Conservation (phyloP, 2,113 vertebrate species). For the Serilophus lunatus region DNA sequence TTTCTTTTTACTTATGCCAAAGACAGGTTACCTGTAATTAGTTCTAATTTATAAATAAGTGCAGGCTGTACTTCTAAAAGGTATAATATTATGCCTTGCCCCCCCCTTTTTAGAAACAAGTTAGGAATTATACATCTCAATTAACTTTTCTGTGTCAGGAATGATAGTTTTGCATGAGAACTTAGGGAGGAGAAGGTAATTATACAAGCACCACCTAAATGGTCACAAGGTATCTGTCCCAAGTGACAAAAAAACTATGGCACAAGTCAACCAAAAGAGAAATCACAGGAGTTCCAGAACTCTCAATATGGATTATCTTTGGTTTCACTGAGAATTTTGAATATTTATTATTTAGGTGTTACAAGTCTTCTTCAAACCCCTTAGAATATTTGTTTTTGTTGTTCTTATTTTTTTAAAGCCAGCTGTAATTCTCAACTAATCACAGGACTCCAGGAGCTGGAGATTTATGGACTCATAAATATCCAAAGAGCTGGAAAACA, state of each 20-base stretch:
- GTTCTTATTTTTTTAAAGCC: neutral
- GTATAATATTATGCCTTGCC: constrained; percentile 51
- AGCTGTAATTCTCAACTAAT: neutral
- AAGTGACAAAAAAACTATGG: neutral
- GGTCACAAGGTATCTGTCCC: neutral
- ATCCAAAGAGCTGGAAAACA: neutral
- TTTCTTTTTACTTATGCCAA: constrained; percentile 56
- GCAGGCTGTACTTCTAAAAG: constrained; percentile 65
- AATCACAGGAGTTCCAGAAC: neutral
- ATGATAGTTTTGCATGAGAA: neutral
- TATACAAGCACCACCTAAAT: neutral
- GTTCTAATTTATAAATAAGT: constrained; percentile 76
- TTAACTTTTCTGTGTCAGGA: constrained; percentile 13
- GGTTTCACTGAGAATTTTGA: neutral
- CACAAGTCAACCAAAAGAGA: neutral
- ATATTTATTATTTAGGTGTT: neutral
- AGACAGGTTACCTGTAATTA: constrained; percentile 75
- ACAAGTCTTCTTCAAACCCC: neutral
- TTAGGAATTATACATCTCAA: neutral
- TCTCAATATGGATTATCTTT: neutral
- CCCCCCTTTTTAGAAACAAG: constrained; percentile 28
- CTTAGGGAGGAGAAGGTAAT: neutral
- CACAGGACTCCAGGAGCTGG: neutral
- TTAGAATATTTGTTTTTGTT: neutral
- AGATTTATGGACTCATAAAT: neutral